These are phyloP conservation scores for Oedothorax gibbosus DNA, from an alignment of 1,140 invertebrate species.

Conservation along the genomic window DNA sequence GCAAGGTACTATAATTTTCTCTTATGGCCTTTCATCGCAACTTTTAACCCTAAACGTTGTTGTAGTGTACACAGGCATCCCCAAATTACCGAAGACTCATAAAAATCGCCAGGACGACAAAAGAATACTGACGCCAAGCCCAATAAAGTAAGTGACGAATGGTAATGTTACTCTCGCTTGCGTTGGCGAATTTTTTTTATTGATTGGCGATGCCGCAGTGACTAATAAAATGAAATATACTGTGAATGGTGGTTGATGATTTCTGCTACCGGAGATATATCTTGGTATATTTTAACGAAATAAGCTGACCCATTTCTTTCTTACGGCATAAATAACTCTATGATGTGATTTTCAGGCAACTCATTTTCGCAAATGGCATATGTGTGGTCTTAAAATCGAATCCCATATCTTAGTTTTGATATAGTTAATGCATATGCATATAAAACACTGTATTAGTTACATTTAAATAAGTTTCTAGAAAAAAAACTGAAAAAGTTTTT, in stretches of 20 bases:
- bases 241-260: neutral
- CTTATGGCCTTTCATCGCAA: constrained; percentile 50
- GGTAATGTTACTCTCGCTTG: constrained; percentile 28
- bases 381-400: too few relatives aligned
- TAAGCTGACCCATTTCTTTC: too few relatives aligned
- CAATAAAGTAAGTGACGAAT: constrained; percentile 53
- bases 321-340: too few relatives aligned
- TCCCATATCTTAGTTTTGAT: too few relatives aligned
- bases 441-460: too few relatives aligned
- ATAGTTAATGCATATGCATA: too few relatives aligned
- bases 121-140: constrained; percentile 53
- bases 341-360: too few relatives aligned
- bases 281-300: too few relatives aligned
- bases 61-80: constrained; percentile 49
- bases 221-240: constrained; percentile 27
- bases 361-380: too few relatives aligned
- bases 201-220: constrained; percentile 23
- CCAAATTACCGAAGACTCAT: constrained; percentile 41
- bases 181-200: constrained; percentile 38
- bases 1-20: constrained; percentile 55
- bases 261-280: neutral
- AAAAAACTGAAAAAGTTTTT: too few relatives aligned
- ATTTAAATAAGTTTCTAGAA: too few relatives aligned
- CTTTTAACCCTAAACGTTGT: constrained; percentile 58
- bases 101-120: constrained; percentile 42